Evolutionary conservation across 2,888 invertebrate genomes (phyloP).

Genomic region (Trissolcus japonicus): DNA sequence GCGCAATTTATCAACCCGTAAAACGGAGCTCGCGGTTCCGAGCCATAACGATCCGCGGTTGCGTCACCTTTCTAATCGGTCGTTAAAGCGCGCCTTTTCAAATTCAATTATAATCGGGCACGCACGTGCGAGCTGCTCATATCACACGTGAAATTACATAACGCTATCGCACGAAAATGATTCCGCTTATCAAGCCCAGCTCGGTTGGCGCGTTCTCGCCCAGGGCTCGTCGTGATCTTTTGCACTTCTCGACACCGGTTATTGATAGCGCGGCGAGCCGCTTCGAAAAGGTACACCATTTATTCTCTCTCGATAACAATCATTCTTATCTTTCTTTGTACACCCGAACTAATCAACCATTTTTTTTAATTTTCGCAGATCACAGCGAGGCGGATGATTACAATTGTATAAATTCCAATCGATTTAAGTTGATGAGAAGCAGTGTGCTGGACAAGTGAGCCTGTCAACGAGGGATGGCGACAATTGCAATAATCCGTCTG

Average conservation of each 20-base stretch:
- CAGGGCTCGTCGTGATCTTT: slow-evolving; percentile 45
- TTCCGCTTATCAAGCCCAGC: slow-evolving; percentile 52
- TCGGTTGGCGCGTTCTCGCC: slow-evolving; percentile 40
- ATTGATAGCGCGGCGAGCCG: background rate
- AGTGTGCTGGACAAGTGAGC: no score
- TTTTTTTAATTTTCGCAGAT: no score
- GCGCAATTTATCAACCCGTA: slow-evolving; percentile 54
- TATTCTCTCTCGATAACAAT: no score
- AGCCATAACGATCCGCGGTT: slow-evolving; percentile 49
- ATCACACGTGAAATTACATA: slow-evolving; percentile 46
- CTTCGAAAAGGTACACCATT: no score
- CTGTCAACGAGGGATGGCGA: background rate
- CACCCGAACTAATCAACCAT: no score
- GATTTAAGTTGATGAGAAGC: no score
- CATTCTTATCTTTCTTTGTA: background rate
- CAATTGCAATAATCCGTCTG: background rate
- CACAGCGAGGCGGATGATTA: no score
- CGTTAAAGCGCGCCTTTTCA: slow-evolving; percentile 52
- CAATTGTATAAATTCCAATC: no score
- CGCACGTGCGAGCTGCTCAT: slow-evolving; percentile 47
- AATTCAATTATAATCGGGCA: slow-evolving; percentile 47
- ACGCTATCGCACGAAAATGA: slow-evolving; percentile 35
- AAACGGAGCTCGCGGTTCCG: slow-evolving; percentile 51
- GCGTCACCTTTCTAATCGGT: slow-evolving; percentile 54
- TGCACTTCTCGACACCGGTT: slow-evolving; percentile 35